Conservation (phyloP, 2,113 vertebrate species). For the Struthidea cinerea region DNA sequence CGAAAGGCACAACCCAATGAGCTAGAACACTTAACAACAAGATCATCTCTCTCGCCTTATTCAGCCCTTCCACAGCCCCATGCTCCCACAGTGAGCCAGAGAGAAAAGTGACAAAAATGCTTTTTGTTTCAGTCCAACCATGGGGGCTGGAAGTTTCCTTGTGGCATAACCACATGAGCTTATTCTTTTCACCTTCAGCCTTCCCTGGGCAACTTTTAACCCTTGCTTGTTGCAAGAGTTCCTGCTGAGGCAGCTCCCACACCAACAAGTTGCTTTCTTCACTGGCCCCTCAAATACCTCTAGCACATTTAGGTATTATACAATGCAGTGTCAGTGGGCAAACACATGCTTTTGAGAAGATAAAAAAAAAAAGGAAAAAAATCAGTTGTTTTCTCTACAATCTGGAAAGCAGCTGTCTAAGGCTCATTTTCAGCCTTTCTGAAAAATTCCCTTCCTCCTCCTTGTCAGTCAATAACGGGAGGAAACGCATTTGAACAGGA, state of each 20-base stretch:
- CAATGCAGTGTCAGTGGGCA: background rate
- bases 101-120: background rate
- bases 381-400: background rate
- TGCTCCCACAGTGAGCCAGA: background rate
- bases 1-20: background rate
- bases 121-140: background rate
- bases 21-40: background rate
- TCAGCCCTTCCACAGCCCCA: background rate
- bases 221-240: background rate
- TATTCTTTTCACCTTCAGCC: background rate
- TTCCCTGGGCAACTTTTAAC: background rate
- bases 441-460: background rate
- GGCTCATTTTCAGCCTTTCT: background rate
- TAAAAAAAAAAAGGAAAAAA: background rate
- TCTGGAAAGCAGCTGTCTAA: background rate
- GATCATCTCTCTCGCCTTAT: background rate
- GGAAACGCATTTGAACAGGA: background rate
- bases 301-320: background rate
- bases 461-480: background rate
- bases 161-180: background rate
- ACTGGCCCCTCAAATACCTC: background rate
- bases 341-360: background rate
- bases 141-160: background rate
- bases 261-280: background rate
- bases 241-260: background rate